phyloP scores from a whole-genome alignment of 2,797 vertebrate genomes.

The Schizopygopsis malacanthus region DNA sequence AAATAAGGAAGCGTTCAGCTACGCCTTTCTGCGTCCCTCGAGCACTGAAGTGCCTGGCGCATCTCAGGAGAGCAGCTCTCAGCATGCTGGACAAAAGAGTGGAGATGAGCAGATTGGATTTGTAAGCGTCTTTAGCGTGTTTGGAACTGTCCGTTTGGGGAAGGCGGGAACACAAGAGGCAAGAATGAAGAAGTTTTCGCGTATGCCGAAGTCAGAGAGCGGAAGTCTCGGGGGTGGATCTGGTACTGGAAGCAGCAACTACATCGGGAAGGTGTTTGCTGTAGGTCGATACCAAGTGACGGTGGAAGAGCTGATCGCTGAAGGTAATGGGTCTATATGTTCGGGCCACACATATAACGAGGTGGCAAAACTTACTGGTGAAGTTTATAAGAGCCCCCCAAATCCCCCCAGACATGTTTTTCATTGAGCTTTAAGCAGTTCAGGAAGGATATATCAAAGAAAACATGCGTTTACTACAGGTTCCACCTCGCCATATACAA shows the following conservation, averaged over 20 bases:
- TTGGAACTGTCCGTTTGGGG: slow-evolving; percentile 42
- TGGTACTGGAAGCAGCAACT: slow-evolving; percentile 76
- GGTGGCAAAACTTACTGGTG: neutral
- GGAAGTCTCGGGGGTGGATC: slow-evolving; percentile 80
- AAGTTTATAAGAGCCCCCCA: slow-evolving; percentile 46
- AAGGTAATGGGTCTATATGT: slow-evolving; percentile 77
- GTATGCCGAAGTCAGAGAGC: slow-evolving; percentile 92
- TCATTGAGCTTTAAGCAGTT: neutral
- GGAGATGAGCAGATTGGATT: slow-evolving; percentile 64
- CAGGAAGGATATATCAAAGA: neutral
- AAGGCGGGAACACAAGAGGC: slow-evolving; percentile 45
- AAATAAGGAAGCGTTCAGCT: slow-evolving; percentile 23
- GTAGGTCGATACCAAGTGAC: slow-evolving; percentile 91
- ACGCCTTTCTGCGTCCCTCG: slow-evolving; percentile 40
- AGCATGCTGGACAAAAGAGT: slow-evolving; percentile 63
- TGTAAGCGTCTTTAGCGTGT: slow-evolving; percentile 25
- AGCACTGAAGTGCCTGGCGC: slow-evolving; percentile 56
- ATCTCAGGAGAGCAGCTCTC: slow-evolving; percentile 53
- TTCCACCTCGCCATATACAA: neutral
- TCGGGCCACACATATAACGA: slow-evolving; percentile 29
- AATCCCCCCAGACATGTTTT: neutral
- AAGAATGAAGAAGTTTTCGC: slow-evolving; percentile 96
- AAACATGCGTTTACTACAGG: neutral
- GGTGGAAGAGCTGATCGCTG: slow-evolving; percentile 91
- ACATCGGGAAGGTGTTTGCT: slow-evolving; percentile 85